Base-by-base conservation (phyloP, 1,140 invertebrate genomes). In the Heliconius melpomene region DNA sequence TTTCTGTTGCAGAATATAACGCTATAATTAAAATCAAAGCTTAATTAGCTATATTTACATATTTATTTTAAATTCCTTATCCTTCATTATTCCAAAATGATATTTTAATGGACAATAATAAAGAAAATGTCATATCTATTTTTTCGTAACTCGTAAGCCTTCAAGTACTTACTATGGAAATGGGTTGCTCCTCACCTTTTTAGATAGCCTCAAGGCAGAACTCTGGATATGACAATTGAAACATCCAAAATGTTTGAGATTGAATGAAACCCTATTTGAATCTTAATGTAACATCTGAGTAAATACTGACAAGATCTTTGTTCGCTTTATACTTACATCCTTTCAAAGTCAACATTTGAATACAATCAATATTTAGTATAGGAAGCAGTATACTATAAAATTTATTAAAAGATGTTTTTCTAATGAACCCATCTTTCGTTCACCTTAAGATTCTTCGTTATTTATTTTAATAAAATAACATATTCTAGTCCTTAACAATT, bases 211-310 rank as follows among this genome's bases (percentile, higher is more conserved):
- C 52, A n/a, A 79, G 77, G 46, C 50, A 78, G n/a, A 74, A 32
- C 29, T 74, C 77, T 74, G 50, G 54, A 66, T 79, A 79, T 57
- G 54, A 79, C 72, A 79, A 79, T 79, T 79, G 77, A 79, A 79
- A 79, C 54, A 74, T 79, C 77, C 50, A 46, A 79, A 79, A 72
- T 54, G 72, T 79, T 79, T 73, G 71, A 40, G 54, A 79, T 79
- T 79, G 72, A 79, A 79, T 79, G 52, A 79, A 52, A 79, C 50
- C 72, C 77, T 38, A 72, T 72, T 72, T 72, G 54, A 66, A 79
- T 74, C 77, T 74, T 66, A 60, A 26, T 23, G 72, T 79, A 79
- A 74, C 54, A 78, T 79, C 66, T 79, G 71, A 60, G 54, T 79
- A 79, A 79, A 79, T 74, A 79, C 72, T 72, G 72, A 9, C n/a